Conservation (phyloP, 2,797 vertebrate species). For the Lepidocolaptes lacrymiger region DNA sequence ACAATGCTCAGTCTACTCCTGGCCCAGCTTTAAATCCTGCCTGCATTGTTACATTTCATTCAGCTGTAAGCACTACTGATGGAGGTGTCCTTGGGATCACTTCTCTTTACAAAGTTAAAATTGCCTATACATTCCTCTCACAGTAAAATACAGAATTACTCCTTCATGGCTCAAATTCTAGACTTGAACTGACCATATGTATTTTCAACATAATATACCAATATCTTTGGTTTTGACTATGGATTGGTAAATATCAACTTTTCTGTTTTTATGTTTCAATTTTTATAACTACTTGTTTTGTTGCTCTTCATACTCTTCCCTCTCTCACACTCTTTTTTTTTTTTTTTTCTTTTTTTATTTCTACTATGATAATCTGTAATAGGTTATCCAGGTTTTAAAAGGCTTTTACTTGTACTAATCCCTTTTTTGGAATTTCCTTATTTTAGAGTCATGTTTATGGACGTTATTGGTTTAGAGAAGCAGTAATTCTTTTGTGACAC, state of each 20-base stretch:
- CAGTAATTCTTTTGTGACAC: not conserved
- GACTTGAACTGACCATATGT: not conserved
- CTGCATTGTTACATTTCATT: not conserved
- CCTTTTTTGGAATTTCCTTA: not conserved
- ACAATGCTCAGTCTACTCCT: not conserved
- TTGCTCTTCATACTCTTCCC: not conserved
- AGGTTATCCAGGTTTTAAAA: not conserved
- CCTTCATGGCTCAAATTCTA: not conserved
- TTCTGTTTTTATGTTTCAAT: not conserved
- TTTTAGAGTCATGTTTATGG: not conserved
- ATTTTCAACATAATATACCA: not conserved
- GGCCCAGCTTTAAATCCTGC: not conserved
- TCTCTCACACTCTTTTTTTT: accelerated
- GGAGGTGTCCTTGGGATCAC: not conserved
- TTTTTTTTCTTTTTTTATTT: not conserved
- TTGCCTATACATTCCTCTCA: not conserved
- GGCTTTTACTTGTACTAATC: not conserved
- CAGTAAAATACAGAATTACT: not conserved
- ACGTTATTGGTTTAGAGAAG: not conserved
- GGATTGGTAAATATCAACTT: not conserved
- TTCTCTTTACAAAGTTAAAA: not conserved
- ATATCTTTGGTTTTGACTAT: not conserved
- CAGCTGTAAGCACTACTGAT: not conserved
- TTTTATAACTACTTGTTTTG: not conserved
- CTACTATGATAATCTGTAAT: not conserved